A percentile compares a stretch with the other conserved stretches of the same genome.
phyloP scores from a whole-genome alignment of 35 echinoderm and acorn worm genomes.

The Holothuria glaberrima region DNA sequence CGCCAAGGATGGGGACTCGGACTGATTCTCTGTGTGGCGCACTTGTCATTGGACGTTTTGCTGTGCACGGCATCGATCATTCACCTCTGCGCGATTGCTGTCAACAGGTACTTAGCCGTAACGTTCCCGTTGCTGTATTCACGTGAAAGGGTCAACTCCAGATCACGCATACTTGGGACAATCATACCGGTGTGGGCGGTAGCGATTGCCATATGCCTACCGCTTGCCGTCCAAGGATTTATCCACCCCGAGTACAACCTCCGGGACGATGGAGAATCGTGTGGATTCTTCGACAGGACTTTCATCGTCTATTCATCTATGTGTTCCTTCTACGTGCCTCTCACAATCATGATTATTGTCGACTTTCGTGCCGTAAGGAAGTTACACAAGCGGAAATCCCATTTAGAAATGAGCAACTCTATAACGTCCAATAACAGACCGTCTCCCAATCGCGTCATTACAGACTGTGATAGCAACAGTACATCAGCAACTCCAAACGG shows the following conservation, averaged over 20 bases:
- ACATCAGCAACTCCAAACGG: slow-evolving; percentile 51
- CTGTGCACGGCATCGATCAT: slow-evolving; percentile 97
- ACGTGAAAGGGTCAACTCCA: slow-evolving; percentile 86
- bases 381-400: slow-evolving; percentile 83
- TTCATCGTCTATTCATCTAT: slow-evolving; percentile 99
- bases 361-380: slow-evolving; percentile 90
- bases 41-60: slow-evolving; percentile 90
- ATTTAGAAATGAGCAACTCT: slow-evolving; percentile 37
- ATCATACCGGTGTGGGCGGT: slow-evolving; percentile 97
- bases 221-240: slow-evolving; percentile 82
- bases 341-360: slow-evolving; percentile 93
- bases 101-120: slow-evolving; percentile 96
- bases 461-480: not conserved
- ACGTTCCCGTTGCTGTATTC: slow-evolving; percentile 98
- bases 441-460: not conserved
- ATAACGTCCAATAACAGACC: not conserved
- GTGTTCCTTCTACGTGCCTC: slow-evolving; percentile 97
- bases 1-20: slow-evolving; percentile 89
- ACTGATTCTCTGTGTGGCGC: slow-evolving; percentile 81
- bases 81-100: slow-evolving; percentile 96
- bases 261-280: slow-evolving; percentile 67
- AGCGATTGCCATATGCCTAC: slow-evolving; percentile 75
- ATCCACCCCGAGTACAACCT: slow-evolving; percentile 82
- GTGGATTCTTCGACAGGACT: slow-evolving; percentile 93
- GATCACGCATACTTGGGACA: slow-evolving; percentile 89